Evolutionary conservation across 1,140 invertebrate species (phyloP), one percentile per base, ranked within the genome.

Genomic region (Gryon sp.): DNA sequence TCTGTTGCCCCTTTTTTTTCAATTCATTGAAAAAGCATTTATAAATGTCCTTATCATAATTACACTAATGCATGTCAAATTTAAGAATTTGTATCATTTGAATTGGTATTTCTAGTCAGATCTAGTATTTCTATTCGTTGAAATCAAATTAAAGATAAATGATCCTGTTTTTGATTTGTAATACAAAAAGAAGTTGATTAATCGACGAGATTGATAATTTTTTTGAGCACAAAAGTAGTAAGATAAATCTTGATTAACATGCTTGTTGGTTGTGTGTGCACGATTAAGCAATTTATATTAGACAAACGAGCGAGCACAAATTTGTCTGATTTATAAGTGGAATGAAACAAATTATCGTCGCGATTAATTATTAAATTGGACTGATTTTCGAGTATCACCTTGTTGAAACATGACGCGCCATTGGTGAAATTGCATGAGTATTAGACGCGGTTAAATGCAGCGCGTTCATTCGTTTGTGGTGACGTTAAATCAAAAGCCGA

Each of bases 401-500:
- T 62, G 68, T 68, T 14, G 48, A 77, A 77, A 77, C 75, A 72
- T 16, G 66, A 60, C 62, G 63, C 66, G 20, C 62, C 52, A 53
- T 45, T 32, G 59, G 43, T 38, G 36, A 28, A 34, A 76, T 76
- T 68, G 66, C 75, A 72, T 77, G 74, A 30, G 74, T 22, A 70
- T 72, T 77, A 68, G 66, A 62, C 32, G 62, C 46, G 66, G 45
- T 81, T 74, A n/a, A 75, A 79, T 81, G 65, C 69, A 72, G 60
- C 69, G 79, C 76, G 77, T 85, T 84, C 80, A 80, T 83, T 84
- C 81, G 76, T 78, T 84, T 73, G 72, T 65, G 77, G 62, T 84
- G 80, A 86, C 79, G 82, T 83, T 87, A 86, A 87, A 87, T 87
- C 83, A 87, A 82, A 83, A 78, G 78, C 81, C 84, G 80, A 82